Base-by-base conservation (phyloP, 2,113 vertebrate genomes). In the Siphamia tubifer region DNA sequence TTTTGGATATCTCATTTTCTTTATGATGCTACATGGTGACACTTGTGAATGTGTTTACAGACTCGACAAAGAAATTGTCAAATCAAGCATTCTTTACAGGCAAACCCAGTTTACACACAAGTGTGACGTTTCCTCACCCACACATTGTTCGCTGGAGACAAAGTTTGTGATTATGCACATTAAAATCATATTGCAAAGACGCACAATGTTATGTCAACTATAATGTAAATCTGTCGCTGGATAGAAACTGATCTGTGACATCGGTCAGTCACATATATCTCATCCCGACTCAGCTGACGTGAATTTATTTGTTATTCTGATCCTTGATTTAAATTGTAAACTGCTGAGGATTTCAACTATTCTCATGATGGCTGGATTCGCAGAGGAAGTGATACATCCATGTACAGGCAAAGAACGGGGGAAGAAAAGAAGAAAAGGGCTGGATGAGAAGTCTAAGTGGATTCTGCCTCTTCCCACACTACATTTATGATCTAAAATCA, bases 401-500 rank as follows among this genome's bases (percentile, higher is more conserved):
- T 74, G 61, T 49, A 47, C 68, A 58, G 75, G 74, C 77, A 84
- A 87, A 85, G 84, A 86, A 81, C 39, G 47, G 71, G 69, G 36
- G 77, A 80, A 79, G 73, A 87, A 66, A 82, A 65, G 79, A 83
- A 86, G 84, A 84, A 66, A 25, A 32, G 43, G 24, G 70, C 63
- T 5, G 58, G 69, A 77, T 23, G 48, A 77, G 38, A 87, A 66
- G 58, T 76, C 60, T 69, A 53, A 74, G 70, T 23, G 83, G 82
- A 83, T 73, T 62, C 56, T 24, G n/a, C 13, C 51, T 72, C 60
- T 66, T 72, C 36, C 54, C 48, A 34, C 61, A 36, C 54, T 77
- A 73, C 32, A 80, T 69, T 71, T 43, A 60, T 6, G 67, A 76
- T 42, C 12, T 24, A 40, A 73, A 28, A 16, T 13, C 60, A 65